These are phyloP conservation scores for Todiramphus chloris DNA, from an alignment of 2,113 vertebrate genomes.

Conservation along the genomic window DNA sequence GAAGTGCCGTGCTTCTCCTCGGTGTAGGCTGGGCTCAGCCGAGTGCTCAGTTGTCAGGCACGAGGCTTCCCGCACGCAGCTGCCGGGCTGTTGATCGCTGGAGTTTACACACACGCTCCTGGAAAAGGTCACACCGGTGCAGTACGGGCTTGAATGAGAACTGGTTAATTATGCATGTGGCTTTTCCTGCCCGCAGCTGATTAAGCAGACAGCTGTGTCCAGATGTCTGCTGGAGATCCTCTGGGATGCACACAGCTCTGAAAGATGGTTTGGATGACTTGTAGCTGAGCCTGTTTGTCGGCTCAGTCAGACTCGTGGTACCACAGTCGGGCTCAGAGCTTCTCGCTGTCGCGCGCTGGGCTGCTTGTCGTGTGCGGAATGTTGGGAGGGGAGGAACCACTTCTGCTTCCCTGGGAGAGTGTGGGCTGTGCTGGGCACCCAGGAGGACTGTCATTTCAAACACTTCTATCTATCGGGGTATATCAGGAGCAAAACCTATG, in stretches of 20 bases:
- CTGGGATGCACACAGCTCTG: neutral
- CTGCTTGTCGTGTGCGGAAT: accelerated
- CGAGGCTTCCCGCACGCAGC: neutral
- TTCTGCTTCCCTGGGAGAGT: too few relatives aligned
- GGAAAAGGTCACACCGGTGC: neutral
- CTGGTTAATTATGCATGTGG: neutral
- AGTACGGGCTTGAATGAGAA: neutral
- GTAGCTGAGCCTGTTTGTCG: neutral
- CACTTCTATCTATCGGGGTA: neutral
- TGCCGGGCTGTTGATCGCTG: neutral
- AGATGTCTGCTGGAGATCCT: neutral
- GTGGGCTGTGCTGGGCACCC: neutral
- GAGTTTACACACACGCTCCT: neutral
- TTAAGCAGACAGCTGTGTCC: slow-evolving; percentile 30
- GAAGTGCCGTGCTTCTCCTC: accelerated
- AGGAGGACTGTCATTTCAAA: neutral
- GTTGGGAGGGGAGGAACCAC: neutral
- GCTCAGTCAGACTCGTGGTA: neutral
- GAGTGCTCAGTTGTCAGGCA: accelerated
- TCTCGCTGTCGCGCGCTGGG: accelerated
- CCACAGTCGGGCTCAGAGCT: accelerated
- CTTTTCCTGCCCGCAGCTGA: slow-evolving; percentile 17
- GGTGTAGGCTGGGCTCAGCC: accelerated
- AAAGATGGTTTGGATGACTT: neutral
- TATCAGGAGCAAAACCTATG: neutral